These are phyloP conservation scores for Gymnocheta viridis DNA, from an alignment of 2,888 invertebrate genomes.

Conservation along the genomic window DNA sequence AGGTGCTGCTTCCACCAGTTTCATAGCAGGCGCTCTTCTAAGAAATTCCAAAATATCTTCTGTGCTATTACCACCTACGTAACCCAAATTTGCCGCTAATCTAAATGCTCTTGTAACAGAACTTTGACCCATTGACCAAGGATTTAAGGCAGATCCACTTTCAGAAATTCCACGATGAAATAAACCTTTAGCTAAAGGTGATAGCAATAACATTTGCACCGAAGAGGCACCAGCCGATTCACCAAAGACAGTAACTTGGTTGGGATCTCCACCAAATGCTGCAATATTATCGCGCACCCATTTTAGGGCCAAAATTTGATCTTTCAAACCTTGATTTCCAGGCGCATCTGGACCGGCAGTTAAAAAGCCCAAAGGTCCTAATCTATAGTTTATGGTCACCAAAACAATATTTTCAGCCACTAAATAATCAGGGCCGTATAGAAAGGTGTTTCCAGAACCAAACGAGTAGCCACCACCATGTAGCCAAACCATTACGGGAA, in stretches of 20 bases:
- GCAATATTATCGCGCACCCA: conserved; percentile 86
- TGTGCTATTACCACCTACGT: conserved; percentile 84
- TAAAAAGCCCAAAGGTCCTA: conserved; percentile 85
- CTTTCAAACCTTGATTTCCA: conserved; percentile 87
- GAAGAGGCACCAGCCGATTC: conserved; percentile 86
- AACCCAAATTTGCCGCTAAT: conserved; percentile 84
- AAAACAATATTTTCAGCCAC: conserved; percentile 85
- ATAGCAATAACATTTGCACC: conserved; percentile 84
- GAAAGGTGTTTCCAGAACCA: conserved; percentile 85
- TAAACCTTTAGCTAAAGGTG: conserved; percentile 84
- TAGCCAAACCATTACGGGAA: conserved; percentile 87
- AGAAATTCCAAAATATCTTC: conserved; percentile 84
- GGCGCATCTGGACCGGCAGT: conserved; percentile 86
- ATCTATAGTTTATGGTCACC: conserved; percentile 85
- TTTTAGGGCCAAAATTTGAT: conserved; percentile 85
- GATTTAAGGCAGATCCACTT: conserved; percentile 85
- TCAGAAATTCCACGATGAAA: conserved; percentile 86
- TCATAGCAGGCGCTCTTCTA: conserved; percentile 84
- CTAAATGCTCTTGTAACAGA: conserved; percentile 84
- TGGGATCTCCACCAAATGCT: conserved; percentile 84
- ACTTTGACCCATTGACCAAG: conserved; percentile 84
- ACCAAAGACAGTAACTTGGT: conserved; percentile 84
- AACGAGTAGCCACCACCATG: conserved; percentile 86
- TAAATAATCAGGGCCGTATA: conserved; percentile 85
- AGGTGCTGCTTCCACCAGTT: conserved; percentile 84